These are phyloP conservation scores for Mesoclemmys tuberculata DNA, from an alignment of 2,113 vertebrate genomes.

Conservation along the genomic window DNA sequence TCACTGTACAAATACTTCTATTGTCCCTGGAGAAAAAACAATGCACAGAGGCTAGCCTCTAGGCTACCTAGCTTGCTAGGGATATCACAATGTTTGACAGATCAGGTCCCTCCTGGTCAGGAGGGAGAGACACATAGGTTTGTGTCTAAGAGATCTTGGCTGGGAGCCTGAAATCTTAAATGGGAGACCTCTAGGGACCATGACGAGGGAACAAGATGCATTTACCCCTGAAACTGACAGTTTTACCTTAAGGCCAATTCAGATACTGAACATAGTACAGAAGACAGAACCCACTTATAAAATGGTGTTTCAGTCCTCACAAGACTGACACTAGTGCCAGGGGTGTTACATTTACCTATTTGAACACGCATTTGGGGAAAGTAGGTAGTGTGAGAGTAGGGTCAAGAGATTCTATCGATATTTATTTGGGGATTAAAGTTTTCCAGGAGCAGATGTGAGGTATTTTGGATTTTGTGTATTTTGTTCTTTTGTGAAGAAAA, in stretches of 20 bases:
- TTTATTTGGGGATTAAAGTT: background rate
- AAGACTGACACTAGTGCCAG: background rate
- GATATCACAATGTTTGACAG: background rate
- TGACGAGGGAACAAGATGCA: background rate
- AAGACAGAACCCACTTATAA: background rate
- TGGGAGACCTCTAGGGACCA: background rate
- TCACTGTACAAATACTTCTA: background rate
- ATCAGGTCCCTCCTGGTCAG: background rate
- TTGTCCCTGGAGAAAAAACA: background rate
- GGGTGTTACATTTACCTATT: background rate
- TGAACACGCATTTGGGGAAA: rapidly evolving
- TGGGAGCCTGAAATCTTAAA: background rate
- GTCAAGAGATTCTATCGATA: background rate
- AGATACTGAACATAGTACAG: background rate
- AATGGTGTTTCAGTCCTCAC: background rate
- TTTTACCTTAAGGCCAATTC: background rate
- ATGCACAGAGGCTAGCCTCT: background rate
- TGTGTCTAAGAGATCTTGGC: background rate
- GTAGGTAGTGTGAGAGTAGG: background rate
- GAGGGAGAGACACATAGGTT: background rate
- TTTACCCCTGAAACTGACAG: background rate
- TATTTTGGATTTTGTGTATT: background rate
- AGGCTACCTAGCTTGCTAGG: background rate
- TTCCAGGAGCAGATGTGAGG: background rate
- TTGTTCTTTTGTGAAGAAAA: background rate